A percentile compares a stretch with the other conserved stretches of the same genome.
Conservation (phyloP, 1,140 invertebrate genomes). For the Drusus annulatus region DNA sequence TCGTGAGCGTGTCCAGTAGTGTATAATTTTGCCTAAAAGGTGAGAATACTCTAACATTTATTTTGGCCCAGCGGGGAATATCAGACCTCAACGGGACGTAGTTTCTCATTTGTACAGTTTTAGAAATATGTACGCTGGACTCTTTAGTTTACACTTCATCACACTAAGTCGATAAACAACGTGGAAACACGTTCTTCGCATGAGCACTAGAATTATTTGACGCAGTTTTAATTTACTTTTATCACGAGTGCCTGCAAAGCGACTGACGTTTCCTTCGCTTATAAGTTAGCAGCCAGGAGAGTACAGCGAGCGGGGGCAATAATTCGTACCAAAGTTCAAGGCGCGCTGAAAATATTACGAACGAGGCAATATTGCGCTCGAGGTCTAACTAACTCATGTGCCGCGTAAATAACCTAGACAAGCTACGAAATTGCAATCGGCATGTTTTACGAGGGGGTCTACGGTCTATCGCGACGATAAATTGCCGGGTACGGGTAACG, state of each 20-base stretch:
- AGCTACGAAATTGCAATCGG: conserved; percentile 25
- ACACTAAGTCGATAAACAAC: too few species aligned
- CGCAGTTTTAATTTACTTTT: too few species aligned
- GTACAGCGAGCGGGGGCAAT: too few species aligned
- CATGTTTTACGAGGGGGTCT: conserved; percentile 23
- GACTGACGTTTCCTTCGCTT: too few species aligned
- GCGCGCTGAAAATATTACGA: conserved; percentile 6
- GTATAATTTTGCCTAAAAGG: neutral
- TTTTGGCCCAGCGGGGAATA: neutral
- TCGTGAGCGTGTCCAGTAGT: neutral
- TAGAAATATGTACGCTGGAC: too few species aligned
- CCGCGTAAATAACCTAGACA: conserved; percentile 26
- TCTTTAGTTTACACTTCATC: too few species aligned
- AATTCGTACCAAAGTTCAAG: neutral
- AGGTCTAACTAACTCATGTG: neutral
- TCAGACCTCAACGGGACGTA: neutral
- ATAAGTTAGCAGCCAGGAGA: too few species aligned
- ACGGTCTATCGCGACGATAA: conserved; percentile 21
- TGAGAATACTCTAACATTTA: neutral
- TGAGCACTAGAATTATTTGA: too few species aligned
- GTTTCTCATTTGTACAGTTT: neutral
- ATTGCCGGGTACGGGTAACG: conserved; percentile 19
- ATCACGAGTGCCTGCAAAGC: too few species aligned
- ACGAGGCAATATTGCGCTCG: conserved; percentile 5
- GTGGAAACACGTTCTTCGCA: too few species aligned